Base-by-base conservation (phyloP, 2,797 vertebrate species). In the Sarcophilus harrisii region DNA sequence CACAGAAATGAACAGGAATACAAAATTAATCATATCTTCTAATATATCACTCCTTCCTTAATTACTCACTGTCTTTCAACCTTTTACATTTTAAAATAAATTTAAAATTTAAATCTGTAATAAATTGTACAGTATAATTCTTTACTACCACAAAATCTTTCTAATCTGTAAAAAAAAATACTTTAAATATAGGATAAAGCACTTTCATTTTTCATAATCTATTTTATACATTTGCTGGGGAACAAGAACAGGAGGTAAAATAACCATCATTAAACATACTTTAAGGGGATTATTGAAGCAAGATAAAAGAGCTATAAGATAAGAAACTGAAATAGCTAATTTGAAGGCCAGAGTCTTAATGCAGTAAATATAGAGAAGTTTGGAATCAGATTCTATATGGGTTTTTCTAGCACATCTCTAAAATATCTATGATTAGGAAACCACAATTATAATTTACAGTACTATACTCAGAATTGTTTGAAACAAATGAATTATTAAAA, bases 111-210 rank as follows among this genome's bases (percentile, higher is more conserved):
- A 24, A 81, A 94, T 94, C 59, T 90, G 21, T 96, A 93, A 91
- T 27, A 96, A 93, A 73, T 93, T 90, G 5, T 93, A 38, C 90
- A 93, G n/a, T 96, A 0, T 90, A 96, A 96, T 91, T 59, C 30
- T 59, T 91, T 29, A 92, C 0, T 96, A 32, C 91, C 95, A 60
- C 87, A 94, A 95, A 45, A 92, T 52, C 52, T 94, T 73, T 91
- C 24, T 93, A 94, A 54, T 95, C 95, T n/a, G 92, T 87, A 94
- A 95, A 97, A 95, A 97, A 96, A 90, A 3, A 38, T 91, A 73
- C 32, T 90, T 30, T 93, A 73, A 91, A 94, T 45, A 95, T 95
- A 93, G 81, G 90, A 95, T 73, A 97, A 55, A 91, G 11, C 30
- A 95, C 93, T 90, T 93, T 90, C 57, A 93, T 93, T 96, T 92